phyloP scores from a whole-genome alignment of 2,888 invertebrate genomes.

The Brenthis daphne region DNA sequence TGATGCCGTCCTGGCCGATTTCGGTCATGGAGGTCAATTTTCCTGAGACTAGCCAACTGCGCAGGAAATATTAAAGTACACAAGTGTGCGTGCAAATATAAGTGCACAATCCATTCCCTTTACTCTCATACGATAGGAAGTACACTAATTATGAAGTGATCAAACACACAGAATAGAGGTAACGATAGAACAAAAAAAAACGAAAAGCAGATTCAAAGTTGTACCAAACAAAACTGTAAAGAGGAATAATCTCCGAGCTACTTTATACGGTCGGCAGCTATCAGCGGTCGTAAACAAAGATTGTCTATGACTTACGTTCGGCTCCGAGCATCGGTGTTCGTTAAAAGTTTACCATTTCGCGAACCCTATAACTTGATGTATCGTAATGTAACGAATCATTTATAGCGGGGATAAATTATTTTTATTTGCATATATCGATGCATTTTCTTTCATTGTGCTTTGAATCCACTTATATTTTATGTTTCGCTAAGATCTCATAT shows the following conservation, averaged over 20 bases:
- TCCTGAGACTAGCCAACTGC: no score
- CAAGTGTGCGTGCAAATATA: no score
- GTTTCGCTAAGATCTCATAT: no score
- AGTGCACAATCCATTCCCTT: no score
- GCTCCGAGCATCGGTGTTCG: slow-evolving; percentile 38
- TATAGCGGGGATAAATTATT: neutral
- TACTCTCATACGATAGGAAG: no score
- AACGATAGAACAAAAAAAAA: neutral
- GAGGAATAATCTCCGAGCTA: slow-evolving; percentile 28
- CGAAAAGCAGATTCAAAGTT: neutral
- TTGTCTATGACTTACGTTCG: slow-evolving; percentile 52
- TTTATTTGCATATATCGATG: neutral
- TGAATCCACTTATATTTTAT: no score
- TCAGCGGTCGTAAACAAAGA: slow-evolving; percentile 57
- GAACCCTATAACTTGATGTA: slow-evolving; percentile 8
- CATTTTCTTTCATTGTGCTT: no score
- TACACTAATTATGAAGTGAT: no score
- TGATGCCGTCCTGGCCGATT: no score
- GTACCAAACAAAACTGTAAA: slow-evolving; percentile 18
- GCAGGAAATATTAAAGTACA: no score
- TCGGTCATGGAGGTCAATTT: no score
- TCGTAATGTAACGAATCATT: slow-evolving; percentile 1
- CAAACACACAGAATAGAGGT: neutral
- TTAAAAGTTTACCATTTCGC: slow-evolving; percentile 27
- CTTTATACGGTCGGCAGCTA: slow-evolving; percentile 40